These are phyloP conservation scores for Vanessa tameamea DNA, from an alignment of 1,140 invertebrate species.

Conservation along the genomic window DNA sequence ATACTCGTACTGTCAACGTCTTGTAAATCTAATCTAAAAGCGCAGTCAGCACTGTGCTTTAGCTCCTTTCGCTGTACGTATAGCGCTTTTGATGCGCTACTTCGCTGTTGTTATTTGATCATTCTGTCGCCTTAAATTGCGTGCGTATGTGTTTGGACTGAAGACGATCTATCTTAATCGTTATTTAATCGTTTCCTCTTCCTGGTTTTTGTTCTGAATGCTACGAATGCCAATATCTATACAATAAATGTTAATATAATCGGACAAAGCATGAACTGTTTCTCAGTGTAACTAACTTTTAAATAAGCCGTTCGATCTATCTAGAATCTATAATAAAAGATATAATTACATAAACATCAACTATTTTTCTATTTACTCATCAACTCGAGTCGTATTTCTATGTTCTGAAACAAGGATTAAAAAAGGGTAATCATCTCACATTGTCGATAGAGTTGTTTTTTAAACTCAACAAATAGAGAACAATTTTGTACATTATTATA, in stretches of 20 bases:
- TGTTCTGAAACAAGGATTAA: neutral
- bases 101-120: neutral
- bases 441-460: neutral
- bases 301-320: too few species aligned
- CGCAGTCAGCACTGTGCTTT: conserved; percentile 3
- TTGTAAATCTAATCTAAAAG: conserved; percentile 5
- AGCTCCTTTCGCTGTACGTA: neutral
- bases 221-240: neutral
- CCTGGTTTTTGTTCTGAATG: conserved; percentile 26
- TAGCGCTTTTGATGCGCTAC: conserved; percentile 4
- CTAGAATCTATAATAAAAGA: neutral
- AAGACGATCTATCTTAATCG: conserved; percentile 37
- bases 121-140: conserved; percentile 41
- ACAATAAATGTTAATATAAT: neutral
- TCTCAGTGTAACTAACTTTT: too few species aligned
- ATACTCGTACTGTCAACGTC: conserved; percentile 4
- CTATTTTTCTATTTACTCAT: neutral
- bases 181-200: conserved; percentile 39
- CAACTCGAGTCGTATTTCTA: neutral
- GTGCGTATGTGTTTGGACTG: conserved; percentile 38
- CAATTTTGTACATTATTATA: neutral
- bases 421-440: neutral
- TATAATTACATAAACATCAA: neutral
- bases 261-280: too few species aligned
- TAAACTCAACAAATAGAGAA: neutral